Evolutionary conservation across 2,797 vertebrate species (phyloP).

Genomic region (Acestrorhynchus altus): DNA sequence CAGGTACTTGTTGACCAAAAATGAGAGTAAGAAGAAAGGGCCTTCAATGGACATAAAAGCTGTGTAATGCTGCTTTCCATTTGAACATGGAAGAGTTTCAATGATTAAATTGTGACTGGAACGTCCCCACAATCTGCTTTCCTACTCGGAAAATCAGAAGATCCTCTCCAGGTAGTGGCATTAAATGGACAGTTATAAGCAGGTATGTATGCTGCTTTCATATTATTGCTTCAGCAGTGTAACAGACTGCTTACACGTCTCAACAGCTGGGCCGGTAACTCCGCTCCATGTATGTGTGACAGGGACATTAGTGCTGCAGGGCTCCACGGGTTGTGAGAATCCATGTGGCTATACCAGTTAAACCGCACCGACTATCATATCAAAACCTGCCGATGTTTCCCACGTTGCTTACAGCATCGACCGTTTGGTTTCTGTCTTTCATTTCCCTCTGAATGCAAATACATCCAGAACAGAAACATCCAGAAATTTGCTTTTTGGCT

Average conservation of each 20-base stretch:
- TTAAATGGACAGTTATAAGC: not conserved
- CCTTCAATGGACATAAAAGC: too few relatives aligned
- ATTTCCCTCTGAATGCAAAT: not conserved
- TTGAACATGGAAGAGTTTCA: too few relatives aligned
- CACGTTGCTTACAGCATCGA: not conserved
- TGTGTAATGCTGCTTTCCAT: too few relatives aligned
- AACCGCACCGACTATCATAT: not conserved
- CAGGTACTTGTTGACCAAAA: too few relatives aligned
- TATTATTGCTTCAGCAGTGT: constrained; percentile 21
- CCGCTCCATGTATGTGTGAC: constrained; percentile 43
- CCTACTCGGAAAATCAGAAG: too few relatives aligned
- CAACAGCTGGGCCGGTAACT: not conserved
- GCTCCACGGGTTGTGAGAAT: constrained; percentile 60
- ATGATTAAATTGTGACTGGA: too few relatives aligned
- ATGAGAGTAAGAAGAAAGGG: too few relatives aligned
- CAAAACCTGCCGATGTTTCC: not conserved
- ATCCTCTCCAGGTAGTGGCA: too few relatives aligned
- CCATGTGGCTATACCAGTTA: constrained; percentile 4
- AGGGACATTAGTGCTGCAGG: constrained; percentile 46
- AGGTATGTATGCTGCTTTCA: not conserved
- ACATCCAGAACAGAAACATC: not conserved
- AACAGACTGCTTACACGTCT: constrained; percentile 24
- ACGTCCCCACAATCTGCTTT: too few relatives aligned
- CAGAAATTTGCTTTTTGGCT: not conserved
- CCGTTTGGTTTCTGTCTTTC: not conserved